Conservation (phyloP, 2,113 vertebrate species). For the Oncorhynchus clarkii region DNA sequence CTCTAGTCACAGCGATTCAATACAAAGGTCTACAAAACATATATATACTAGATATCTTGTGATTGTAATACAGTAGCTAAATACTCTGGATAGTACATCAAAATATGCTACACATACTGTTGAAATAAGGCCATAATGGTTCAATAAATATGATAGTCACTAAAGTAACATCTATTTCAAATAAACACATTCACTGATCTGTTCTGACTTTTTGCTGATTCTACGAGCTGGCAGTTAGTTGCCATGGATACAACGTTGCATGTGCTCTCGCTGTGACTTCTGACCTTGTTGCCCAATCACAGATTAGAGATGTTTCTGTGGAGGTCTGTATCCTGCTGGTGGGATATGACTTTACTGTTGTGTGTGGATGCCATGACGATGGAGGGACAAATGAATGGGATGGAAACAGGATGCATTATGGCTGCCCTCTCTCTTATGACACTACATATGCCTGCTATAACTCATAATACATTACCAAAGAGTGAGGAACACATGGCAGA, state of each 20-base stretch:
- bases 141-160: not conserved
- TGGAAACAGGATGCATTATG: not conserved
- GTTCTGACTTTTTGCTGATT: too few relatives aligned
- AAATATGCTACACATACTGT: not conserved
- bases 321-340: not conserved
- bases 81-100: not conserved
- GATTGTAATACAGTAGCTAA: conserved; percentile 3
- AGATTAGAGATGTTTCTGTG: not conserved
- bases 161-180: not conserved
- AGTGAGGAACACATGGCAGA: not conserved
- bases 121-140: not conserved
- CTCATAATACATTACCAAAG: not conserved
- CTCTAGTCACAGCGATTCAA: not conserved
- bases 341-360: not conserved
- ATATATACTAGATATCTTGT: not conserved
- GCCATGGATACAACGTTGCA: not conserved
- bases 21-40: not conserved
- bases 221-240: not conserved
- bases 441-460: not conserved
- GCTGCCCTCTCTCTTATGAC: not conserved
- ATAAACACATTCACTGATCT: not conserved
- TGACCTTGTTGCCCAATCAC: conserved; percentile 1
- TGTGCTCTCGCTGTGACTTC: not conserved
- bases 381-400: not conserved
- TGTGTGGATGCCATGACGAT: not conserved